phyloP scores from a whole-genome alignment of 2,113 vertebrate genomes.

The Morphnarchus princeps region DNA sequence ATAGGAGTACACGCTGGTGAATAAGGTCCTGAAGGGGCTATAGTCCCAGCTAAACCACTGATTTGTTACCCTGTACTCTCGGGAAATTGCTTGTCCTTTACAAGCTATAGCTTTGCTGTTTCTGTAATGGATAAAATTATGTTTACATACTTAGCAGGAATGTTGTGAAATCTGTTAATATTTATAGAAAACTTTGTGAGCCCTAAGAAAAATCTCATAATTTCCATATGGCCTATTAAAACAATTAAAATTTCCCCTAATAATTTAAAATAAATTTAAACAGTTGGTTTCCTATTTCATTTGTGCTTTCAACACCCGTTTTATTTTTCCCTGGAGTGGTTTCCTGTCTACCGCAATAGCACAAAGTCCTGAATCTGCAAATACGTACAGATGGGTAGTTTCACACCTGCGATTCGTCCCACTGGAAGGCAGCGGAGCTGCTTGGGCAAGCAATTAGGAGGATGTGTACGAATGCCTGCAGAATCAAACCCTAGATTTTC shows the following conservation, averaged over 20 bases:
- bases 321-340: neutral
- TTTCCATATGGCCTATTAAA: neutral
- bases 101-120: neutral
- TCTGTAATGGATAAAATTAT: neutral
- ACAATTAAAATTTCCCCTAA: neutral
- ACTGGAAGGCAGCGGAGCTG: neutral
- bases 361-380: constrained; percentile 33
- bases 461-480: neutral
- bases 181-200: neutral
- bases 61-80: neutral
- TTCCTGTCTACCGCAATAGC: neutral
- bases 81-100: neutral
- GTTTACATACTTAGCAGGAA: neutral
- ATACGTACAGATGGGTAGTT: neutral
- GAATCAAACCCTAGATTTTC: neutral
- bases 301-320: neutral
- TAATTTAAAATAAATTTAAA: neutral
- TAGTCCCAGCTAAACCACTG: neutral
- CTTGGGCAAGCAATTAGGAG: constrained; percentile 16
- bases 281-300: neutral
- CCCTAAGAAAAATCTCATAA: neutral
- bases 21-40: neutral
- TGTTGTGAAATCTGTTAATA: neutral
- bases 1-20: neutral
- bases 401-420: neutral